These are phyloP conservation scores for Peromyscus melanophrys DNA, from an alignment of 2,797 vertebrate genomes.

Conservation along the genomic window DNA sequence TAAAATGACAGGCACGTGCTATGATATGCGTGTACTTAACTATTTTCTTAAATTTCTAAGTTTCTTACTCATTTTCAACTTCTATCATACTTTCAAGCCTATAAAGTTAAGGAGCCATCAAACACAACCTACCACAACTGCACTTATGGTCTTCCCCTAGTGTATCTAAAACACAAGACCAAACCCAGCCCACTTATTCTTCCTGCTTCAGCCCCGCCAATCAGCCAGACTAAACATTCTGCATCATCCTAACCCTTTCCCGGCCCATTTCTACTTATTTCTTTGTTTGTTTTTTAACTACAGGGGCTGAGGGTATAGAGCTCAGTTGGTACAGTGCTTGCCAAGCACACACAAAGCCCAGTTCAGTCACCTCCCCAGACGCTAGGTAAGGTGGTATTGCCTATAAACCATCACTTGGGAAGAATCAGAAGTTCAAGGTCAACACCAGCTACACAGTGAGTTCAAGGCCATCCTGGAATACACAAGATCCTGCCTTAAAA, in stretches of 20 bases:
- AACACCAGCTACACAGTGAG: not conserved
- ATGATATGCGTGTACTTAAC: not conserved
- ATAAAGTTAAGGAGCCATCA: not conserved
- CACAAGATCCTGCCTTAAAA: not conserved
- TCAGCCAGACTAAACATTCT: not conserved
- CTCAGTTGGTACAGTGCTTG: not conserved
- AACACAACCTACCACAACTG: not conserved
- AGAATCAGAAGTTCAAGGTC: not conserved
- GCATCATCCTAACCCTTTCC: not conserved
- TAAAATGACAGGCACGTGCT: not conserved
- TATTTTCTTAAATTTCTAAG: slow-evolving; percentile 35
- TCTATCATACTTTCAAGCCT: not conserved
- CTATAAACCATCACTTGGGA: not conserved
- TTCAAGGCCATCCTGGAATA: not conserved
- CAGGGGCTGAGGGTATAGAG: not conserved
- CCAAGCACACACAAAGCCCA: not conserved
- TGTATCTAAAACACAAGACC: not conserved
- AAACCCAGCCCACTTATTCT: not conserved
- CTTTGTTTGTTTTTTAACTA: not conserved
- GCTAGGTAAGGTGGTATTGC: not conserved
- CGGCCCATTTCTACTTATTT: not conserved
- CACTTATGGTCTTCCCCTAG: no score
- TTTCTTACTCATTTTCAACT: not conserved
- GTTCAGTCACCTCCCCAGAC: not conserved
- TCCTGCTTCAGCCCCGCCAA: not conserved